phyloP scores from a whole-genome alignment of 2,113 vertebrate genomes.

The Phyllostomus hastatus region DNA sequence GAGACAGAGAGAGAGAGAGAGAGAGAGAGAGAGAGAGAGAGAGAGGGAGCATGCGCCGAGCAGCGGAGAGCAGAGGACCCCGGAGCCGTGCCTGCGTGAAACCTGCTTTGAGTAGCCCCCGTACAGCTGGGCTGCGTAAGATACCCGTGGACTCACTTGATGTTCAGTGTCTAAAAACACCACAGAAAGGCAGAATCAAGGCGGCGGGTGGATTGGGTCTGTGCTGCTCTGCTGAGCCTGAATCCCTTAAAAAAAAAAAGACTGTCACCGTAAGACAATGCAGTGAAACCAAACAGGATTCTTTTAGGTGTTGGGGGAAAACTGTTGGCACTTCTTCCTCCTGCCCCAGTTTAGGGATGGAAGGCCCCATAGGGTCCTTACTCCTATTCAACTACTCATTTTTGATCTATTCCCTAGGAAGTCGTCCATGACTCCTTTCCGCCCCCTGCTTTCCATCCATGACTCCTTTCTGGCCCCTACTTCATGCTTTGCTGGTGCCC shows the following conservation, averaged over 20 bases:
- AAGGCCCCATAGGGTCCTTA: not conserved
- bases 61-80: not conserved
- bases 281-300: not conserved
- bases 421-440: not conserved
- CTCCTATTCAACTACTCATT: not conserved
- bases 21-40: not conserved
- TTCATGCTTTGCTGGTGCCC: too few relatives aligned
- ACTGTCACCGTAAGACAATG: not conserved
- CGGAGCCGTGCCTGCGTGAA: fast-evolving
- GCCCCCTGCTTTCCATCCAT: too few relatives aligned
- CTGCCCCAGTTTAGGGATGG: not conserved
- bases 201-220: not conserved
- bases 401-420: not conserved
- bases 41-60: not conserved
- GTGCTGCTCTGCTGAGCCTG: not conserved
- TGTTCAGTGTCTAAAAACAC: too few relatives aligned
- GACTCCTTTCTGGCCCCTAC: not conserved
- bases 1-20: not conserved
- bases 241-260: not conserved
- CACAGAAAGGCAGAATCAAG: not conserved
- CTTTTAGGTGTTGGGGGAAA: not conserved
- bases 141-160: not conserved
- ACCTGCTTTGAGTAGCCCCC: fast-evolving
- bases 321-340: not conserved
- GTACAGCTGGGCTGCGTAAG: fast-evolving